phyloP scores from a whole-genome alignment of 2,888 invertebrate species.

The Hirtodrosophila trivittata region DNA sequence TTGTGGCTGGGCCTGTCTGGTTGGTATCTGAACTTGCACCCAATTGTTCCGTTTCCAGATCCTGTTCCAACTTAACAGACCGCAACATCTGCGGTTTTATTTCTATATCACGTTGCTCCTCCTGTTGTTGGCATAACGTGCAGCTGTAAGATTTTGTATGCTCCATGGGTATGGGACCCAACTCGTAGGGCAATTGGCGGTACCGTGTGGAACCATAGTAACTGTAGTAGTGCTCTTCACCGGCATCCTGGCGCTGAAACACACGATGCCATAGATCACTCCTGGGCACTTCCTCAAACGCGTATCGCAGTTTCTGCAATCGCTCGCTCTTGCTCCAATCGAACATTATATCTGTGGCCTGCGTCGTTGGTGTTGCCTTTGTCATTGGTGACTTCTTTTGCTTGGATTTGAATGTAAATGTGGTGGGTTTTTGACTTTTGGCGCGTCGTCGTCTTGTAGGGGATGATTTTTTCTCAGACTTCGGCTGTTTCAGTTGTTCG shows the following conservation, averaged over 20 bases:
- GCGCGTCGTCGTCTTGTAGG: slow-evolving; percentile 7
- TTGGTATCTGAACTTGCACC: slow-evolving; percentile 28
- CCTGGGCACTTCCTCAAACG: slow-evolving; percentile 89
- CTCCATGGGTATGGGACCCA: slow-evolving; percentile 87
- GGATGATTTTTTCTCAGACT: slow-evolving; percentile 19
- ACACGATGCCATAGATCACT: slow-evolving; percentile 92
- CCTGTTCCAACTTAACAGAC: slow-evolving; percentile 34
- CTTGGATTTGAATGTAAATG: neutral
- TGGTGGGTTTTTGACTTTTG: slow-evolving; percentile 9
- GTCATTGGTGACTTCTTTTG: slow-evolving; percentile 21
- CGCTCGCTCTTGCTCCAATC: slow-evolving; percentile 76
- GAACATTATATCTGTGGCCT: slow-evolving; percentile 51
- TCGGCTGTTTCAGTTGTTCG: neutral
- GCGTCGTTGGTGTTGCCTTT: slow-evolving; percentile 18
- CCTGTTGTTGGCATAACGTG: slow-evolving; percentile 84
- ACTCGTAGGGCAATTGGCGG: slow-evolving; percentile 89
- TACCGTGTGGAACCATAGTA: slow-evolving; percentile 83
- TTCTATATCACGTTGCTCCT: slow-evolving; percentile 63
- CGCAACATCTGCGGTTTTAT: slow-evolving; percentile 16
- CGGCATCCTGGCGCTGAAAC: slow-evolving; percentile 90
- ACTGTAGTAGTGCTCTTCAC: slow-evolving; percentile 87
- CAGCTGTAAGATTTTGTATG: slow-evolving; percentile 81
- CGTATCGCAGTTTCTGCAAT: slow-evolving; percentile 68
- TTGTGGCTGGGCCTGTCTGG: slow-evolving; percentile 16
- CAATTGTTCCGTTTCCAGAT: slow-evolving; percentile 24